Evolutionary conservation across 2,797 vertebrate species (phyloP).

Genomic region (Anomalospiza imberbis): DNA sequence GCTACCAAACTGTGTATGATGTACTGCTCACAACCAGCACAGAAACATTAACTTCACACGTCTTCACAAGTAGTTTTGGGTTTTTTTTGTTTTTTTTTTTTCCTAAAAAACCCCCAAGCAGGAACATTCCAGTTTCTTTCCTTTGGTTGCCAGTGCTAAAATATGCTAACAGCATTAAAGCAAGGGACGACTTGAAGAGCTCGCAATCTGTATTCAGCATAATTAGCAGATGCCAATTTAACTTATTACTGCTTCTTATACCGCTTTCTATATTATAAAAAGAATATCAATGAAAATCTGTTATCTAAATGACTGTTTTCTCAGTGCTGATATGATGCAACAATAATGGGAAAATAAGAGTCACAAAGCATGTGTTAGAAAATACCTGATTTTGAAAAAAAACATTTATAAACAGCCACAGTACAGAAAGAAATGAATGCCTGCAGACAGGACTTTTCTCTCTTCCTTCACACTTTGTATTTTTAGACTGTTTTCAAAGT

Average conservation of each 20-base stretch:
- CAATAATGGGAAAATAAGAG: conserved; percentile 38
- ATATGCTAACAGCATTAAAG: conserved; percentile 69
- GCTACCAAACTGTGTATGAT: background rate
- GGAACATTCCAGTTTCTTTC: conserved; percentile 56
- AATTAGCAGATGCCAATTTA: conserved; percentile 71
- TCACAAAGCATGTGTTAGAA: conserved; percentile 18
- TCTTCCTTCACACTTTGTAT: conserved; percentile 6
- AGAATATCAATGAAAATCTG: conserved; percentile 45
- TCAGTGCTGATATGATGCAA: conserved; percentile 32
- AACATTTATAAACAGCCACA: conserved; percentile 20
- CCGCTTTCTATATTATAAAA: conserved; percentile 43
- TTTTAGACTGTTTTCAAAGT: conserved; percentile 10
- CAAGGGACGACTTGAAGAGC: conserved; percentile 63
- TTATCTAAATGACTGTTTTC: conserved; percentile 57
- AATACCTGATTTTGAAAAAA: conserved; percentile 15
- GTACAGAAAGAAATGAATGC: conserved; percentile 13
- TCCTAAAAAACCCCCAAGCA: background rate
- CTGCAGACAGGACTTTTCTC: conserved; percentile 18
- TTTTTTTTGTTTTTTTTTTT: background rate
- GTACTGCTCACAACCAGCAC: background rate
- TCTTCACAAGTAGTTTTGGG: background rate
- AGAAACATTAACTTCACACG: conserved; percentile 16
- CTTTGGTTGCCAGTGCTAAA: conserved; percentile 64
- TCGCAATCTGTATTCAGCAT: conserved; percentile 68
- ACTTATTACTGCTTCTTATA: conserved; percentile 63